phyloP scores from a whole-genome alignment of 2,888 invertebrate species.

The Clunio marinus region DNA sequence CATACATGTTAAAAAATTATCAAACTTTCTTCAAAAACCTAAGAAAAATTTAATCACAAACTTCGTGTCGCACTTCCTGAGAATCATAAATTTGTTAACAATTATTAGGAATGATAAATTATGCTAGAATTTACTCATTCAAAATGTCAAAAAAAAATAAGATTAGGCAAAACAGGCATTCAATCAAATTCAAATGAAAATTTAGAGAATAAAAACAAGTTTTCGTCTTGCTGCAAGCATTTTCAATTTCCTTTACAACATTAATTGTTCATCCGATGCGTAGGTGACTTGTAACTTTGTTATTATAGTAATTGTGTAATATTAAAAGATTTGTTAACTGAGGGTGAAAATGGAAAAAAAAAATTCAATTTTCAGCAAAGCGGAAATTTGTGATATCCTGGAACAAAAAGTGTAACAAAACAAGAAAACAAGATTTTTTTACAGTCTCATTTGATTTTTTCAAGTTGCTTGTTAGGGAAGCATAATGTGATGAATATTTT shows the following conservation, averaged over 20 bases:
- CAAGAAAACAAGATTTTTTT: not conserved
- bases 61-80: too few species aligned
- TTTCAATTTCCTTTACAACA: constrained; percentile 18
- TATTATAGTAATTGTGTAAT: constrained; percentile 15
- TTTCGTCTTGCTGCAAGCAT: not conserved
- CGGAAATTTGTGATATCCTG: constrained; percentile 20
- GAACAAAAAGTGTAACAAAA: constrained; percentile 15
- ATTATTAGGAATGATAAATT: too few species aligned
- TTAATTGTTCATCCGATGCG: constrained; percentile 21
- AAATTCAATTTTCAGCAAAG: constrained; percentile 17
- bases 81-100: too few species aligned
- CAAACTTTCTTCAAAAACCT: too few species aligned
- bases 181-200: not conserved
- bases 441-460: not conserved
- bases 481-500: not conserved
- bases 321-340: not conserved
- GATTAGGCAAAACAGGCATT: too few species aligned
- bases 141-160: too few species aligned
- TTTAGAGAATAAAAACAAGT: too few species aligned
- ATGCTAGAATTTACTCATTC: too few species aligned
- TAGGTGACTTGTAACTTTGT: constrained; percentile 23
- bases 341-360: too few species aligned
- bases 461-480: not conserved
- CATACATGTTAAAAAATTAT: too few species aligned
- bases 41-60: too few species aligned